Conservation (phyloP, 1,140 invertebrate species). For the Leptinotarsa undecemlineata region DNA sequence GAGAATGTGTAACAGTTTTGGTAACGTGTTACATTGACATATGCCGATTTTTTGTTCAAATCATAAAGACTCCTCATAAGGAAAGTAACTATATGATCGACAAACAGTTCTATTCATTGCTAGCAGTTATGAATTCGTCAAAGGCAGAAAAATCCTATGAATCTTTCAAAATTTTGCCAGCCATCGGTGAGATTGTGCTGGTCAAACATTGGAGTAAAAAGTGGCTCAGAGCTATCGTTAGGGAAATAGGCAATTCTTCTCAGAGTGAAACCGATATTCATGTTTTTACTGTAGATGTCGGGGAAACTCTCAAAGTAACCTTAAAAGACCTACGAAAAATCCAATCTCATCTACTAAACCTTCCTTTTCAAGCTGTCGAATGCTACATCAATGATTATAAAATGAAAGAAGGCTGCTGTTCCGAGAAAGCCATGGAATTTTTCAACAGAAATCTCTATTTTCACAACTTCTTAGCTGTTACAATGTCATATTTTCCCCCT, state of each 20-base stretch:
- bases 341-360: constrained; percentile 32
- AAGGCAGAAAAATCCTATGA: constrained; percentile 34
- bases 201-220: constrained; percentile 33
- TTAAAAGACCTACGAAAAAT: constrained; percentile 33
- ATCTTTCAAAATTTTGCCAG: constrained; percentile 39
- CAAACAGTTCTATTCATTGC: constrained; percentile 29
- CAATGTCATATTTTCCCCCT: constrained; percentile 23
- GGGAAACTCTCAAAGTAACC: constrained; percentile 22
- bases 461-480: constrained; percentile 28
- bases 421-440: constrained; percentile 26
- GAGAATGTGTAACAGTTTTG: constrained; percentile 30
- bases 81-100: constrained; percentile 29
- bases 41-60: constrained; percentile 39
- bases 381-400: constrained; percentile 34
- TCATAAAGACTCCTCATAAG: constrained; percentile 33
- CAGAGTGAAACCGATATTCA: background rate
- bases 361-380: constrained; percentile 38
- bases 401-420: constrained; percentile 20
- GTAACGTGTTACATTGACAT: constrained; percentile 36
- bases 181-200: constrained; percentile 42
- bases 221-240: constrained; percentile 34
- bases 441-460: constrained; percentile 30
- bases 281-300: constrained; percentile 35
- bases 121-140: constrained; percentile 35
- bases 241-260: constrained; percentile 3